Conservation (phyloP, 2,797 vertebrate species). For the Parauchenoglanis ngamensis region DNA sequence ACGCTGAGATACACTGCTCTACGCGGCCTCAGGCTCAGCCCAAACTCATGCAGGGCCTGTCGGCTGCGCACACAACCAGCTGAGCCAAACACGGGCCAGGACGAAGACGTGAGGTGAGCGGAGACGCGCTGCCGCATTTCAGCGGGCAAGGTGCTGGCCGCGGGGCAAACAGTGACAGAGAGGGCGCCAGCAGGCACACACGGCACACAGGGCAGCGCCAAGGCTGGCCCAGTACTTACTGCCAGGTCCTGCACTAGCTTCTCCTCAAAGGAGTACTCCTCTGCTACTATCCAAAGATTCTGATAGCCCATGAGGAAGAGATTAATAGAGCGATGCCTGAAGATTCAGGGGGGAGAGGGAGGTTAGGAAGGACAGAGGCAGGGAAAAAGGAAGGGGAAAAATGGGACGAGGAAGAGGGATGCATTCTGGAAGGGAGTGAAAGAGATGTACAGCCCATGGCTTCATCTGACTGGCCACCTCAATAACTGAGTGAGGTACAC, state of each 20-base stretch:
- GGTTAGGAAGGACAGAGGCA: constrained; percentile 76
- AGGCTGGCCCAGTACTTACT: constrained; percentile 91
- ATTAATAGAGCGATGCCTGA: constrained; percentile 99
- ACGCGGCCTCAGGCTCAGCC: constrained; percentile 72
- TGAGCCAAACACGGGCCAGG: constrained; percentile 64
- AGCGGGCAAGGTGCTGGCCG: constrained; percentile 66
- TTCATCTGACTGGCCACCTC: constrained; percentile 96
- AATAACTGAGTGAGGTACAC: constrained; percentile 56
- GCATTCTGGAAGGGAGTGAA: constrained; percentile 71
- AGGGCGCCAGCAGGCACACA: constrained; percentile 60
- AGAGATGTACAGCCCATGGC: constrained; percentile 83
- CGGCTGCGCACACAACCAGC: constrained; percentile 70
- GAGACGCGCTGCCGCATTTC: constrained; percentile 60
- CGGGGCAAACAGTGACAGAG: constrained; percentile 49
- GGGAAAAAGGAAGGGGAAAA: constrained; percentile 64
- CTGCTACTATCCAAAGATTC: constrained; percentile 99
- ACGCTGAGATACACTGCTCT: constrained; percentile 71
- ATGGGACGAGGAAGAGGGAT: constrained; percentile 43
- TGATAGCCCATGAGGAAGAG: constrained; percentile 99
- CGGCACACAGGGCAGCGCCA: constrained; percentile 64
- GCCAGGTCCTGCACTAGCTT: constrained; percentile 99
- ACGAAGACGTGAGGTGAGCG: constrained; percentile 62
- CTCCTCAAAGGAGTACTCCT: constrained; percentile 99
- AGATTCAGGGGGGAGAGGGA: constrained; percentile 81
- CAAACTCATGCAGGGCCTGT: constrained; percentile 80